A percentile compares a stretch with the other conserved stretches of the same genome.
These are phyloP conservation scores for Thryonomys swinderianus DNA, from an alignment of 2,113 vertebrate genomes.

Conservation along the genomic window DNA sequence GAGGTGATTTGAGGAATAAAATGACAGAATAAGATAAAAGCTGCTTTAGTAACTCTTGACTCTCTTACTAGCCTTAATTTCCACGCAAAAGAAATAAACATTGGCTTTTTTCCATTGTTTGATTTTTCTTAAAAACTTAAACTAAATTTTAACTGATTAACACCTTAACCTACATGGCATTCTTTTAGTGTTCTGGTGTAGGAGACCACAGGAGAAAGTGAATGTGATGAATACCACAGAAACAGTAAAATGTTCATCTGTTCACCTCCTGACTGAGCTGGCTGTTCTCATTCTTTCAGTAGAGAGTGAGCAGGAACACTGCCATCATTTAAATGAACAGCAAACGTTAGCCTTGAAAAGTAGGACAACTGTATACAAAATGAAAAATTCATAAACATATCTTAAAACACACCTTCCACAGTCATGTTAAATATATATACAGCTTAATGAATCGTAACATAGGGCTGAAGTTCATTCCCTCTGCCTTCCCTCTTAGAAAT, in stretches of 20 bases:
- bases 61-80: background rate
- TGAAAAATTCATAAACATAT: background rate
- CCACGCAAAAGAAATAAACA: background rate
- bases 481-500: background rate
- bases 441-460: background rate
- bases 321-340: background rate
- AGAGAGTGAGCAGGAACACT: background rate
- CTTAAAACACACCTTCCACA: background rate
- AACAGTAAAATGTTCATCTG: background rate
- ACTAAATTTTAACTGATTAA: background rate
- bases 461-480: background rate
- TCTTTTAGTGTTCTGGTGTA: background rate
- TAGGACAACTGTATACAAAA: background rate
- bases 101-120: background rate
- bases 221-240: background rate
- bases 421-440: background rate
- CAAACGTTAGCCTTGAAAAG: background rate
- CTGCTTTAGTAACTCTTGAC: background rate
- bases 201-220: constrained; percentile 6
- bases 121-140: background rate
- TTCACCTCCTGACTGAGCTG: background rate
- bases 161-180: background rate
- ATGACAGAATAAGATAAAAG: background rate
- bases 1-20: background rate
- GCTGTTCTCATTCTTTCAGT: background rate